Percentiles rank a stretch among this genome's conserved stretches.
Conservation (phyloP, 2,888 invertebrate genomes). For the Folsomia manolachei region DNA sequence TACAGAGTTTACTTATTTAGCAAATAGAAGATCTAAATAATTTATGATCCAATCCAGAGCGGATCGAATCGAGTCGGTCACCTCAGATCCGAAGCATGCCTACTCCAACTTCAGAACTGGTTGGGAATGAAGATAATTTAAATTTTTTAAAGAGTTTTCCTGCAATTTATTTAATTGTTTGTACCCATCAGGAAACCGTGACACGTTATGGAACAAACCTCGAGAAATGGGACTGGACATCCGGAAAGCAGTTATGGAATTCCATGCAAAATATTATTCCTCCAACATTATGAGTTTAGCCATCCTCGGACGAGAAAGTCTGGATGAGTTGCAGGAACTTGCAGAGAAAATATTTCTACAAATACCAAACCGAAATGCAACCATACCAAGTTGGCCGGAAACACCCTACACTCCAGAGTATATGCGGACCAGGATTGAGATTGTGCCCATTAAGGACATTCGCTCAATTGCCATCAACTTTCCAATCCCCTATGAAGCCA, state of each 20-base stretch:
- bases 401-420: conserved; percentile 77
- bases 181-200: conserved; percentile 63
- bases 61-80: conserved; percentile 80
- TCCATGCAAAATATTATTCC: conserved; percentile 88
- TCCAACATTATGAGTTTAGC: conserved; percentile 88
- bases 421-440: conserved; percentile 67
- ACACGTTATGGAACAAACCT: conserved; percentile 74
- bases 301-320: conserved; percentile 81
- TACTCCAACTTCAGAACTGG: conserved; percentile 93
- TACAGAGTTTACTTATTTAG: not conserved
- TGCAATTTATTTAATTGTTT: not conserved
- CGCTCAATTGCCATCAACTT: conserved; percentile 53
- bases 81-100: conserved; percentile 72
- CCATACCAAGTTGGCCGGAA: conserved; percentile 70
- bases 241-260: conserved; percentile 78
- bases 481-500: conserved; percentile 79
- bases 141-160: not conserved
- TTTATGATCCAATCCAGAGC: no score
- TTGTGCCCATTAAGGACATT: conserved; percentile 74
- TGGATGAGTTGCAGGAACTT: conserved; percentile 80
- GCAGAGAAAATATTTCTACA: conserved; percentile 71
- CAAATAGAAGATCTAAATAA: not conserved
- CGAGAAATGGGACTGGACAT: conserved; percentile 76
- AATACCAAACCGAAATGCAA: conserved; percentile 72
- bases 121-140: conserved; percentile 48